Base-by-base conservation (phyloP, 2,113 vertebrate species). In the Apodemus speciosus region DNA sequence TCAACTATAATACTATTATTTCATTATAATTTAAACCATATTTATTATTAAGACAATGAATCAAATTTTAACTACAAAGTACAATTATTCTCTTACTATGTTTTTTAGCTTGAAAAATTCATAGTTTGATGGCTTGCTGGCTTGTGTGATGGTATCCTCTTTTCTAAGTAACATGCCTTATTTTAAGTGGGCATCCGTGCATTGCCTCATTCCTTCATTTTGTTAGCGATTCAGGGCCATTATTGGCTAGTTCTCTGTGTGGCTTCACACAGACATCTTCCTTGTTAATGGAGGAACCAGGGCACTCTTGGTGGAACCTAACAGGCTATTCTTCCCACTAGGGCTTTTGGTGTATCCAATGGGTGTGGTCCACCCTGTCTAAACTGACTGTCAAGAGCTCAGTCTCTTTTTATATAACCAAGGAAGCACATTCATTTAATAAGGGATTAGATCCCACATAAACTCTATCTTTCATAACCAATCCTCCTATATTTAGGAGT, bases 21-120 rank as follows among this genome's bases (percentile, higher is more conserved):
- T 32, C 16, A 30, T 40, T 81, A 14, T 18, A 56, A 56, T 81
- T 58, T 81, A 81, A 81, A 40, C 21, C 25, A 18, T 30, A 27
- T 77, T 89, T 83, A n/a, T 25, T 64, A 43, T 38, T 46, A 56
- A 85, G 72, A 68, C 27, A 76, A 38, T 83, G 56, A 83, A n/a
- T 46, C 18, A 79, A 91, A 76, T 58, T 69, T 87, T 81, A 90
- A 94, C 27, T 53, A 62, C 14, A 77, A 88, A 72, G 62, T 13
- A 66, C 68, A 51, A 2, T 46, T 15, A 40, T 43, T 62, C 38
- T 40, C 38, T 58, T 84, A 15, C 3, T 56, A 60, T 69, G n/a
- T 1, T 60, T 76, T 62, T 77, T 83, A 64, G 51, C 14, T 56
- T 56, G 25, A 58, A 35, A 49, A 77, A 11, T 43, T 38, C 21